Percentiles rank a stretch among this genome's conserved stretches.
Evolutionary conservation across 2,797 vertebrate species (phyloP).

Genomic region (Anisognathus igniventris): DNA sequence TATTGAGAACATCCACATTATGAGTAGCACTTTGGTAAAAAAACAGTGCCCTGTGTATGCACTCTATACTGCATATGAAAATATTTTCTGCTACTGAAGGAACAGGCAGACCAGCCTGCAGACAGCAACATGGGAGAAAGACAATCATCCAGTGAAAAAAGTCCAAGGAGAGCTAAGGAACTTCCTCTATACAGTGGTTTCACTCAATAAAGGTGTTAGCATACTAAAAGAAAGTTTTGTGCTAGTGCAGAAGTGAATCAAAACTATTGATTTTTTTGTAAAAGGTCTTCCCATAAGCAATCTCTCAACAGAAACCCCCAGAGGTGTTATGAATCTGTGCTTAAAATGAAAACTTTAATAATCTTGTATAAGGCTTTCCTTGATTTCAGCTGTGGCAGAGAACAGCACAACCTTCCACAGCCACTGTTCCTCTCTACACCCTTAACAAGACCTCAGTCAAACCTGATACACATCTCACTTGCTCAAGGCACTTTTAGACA

Average conservation of each 20-base stretch:
- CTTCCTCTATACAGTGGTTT: not conserved
- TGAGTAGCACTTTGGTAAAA: not conserved
- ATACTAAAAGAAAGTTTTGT: not conserved
- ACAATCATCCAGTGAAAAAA: not conserved
- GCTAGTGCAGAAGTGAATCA: not conserved
- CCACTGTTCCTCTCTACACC: not conserved
- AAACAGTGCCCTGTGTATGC: not conserved
- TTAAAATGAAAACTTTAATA: constrained; percentile 9
- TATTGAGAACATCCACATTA: not conserved
- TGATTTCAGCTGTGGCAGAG: not conserved
- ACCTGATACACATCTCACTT: not conserved
- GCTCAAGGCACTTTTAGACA: not conserved
- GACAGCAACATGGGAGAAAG: not conserved
- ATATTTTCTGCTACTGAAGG: not conserved
- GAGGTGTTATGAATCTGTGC: not conserved
- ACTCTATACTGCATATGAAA: not conserved
- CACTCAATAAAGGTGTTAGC: not conserved
- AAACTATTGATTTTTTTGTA: not conserved
- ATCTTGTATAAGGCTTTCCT: not conserved
- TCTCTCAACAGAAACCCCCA: not conserved
- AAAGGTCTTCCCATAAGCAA: not conserved
- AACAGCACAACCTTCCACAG: not conserved
- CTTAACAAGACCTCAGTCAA: not conserved
- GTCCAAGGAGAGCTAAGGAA: not conserved
- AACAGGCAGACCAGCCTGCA: not conserved